Conservation (phyloP, 2,797 vertebrate species). For the Hozukius guyotensis region DNA sequence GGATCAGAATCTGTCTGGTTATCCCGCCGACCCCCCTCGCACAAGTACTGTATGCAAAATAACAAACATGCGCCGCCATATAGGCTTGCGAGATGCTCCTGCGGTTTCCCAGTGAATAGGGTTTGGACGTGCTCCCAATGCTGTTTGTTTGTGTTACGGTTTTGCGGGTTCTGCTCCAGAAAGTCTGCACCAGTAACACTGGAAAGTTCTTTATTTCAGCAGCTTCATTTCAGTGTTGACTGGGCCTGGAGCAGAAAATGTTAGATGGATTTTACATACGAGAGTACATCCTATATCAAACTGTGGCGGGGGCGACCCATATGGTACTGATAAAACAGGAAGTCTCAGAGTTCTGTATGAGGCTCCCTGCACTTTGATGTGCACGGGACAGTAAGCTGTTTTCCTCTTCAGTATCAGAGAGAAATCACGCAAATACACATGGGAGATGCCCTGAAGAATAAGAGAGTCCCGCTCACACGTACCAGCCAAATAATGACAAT, state of each 20-base stretch:
- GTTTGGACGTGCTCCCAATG: conserved; percentile 15
- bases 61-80: background rate
- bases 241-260: background rate
- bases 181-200: background rate
- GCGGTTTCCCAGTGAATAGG: background rate
- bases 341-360: conserved; percentile 17
- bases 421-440: conserved; percentile 11
- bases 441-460: background rate
- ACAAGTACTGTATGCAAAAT: conserved; percentile 40
- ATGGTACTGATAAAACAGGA: conserved; percentile 50
- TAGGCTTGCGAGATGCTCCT: background rate
- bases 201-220: background rate
- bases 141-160: conserved; percentile 47
- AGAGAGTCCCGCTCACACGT: conserved; percentile 13
- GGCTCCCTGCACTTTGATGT: conserved; percentile 8
- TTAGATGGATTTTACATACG: conserved; percentile 5
- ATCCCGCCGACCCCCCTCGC: conserved; percentile 2
- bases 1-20: conserved; percentile 46
- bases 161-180: conserved; percentile 9
- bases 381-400: conserved; percentile 5
- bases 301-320: background rate
- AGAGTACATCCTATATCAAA: conserved; percentile 17
- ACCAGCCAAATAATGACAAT: conserved; percentile 30
- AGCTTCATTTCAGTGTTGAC: background rate
- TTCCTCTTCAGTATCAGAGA: conserved; percentile 37